Evolutionary conservation across 2,797 vertebrate genomes (phyloP).

Genomic region (Tragopan temminckii): DNA sequence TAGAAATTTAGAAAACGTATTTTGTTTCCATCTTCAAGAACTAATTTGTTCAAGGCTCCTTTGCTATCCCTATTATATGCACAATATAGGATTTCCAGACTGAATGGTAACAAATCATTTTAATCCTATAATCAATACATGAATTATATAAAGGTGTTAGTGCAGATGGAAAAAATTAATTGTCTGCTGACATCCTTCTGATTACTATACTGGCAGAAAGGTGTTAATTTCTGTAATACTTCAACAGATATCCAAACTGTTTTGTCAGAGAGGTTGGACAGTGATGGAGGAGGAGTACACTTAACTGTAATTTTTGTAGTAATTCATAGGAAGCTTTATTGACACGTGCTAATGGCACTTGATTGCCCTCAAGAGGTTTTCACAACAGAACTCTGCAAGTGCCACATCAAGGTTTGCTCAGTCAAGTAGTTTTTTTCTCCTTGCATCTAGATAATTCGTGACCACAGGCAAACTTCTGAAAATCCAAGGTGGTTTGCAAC

Average conservation of each 20-base stretch:
- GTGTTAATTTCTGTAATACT: conserved; percentile 89
- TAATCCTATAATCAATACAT: conserved; percentile 87
- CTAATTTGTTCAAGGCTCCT: background rate
- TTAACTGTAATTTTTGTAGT: conserved; percentile 83
- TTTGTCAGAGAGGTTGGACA: conserved; percentile 86
- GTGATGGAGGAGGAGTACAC: conserved; percentile 81
- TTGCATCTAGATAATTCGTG: conserved; percentile 88
- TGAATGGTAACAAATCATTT: conserved; percentile 64
- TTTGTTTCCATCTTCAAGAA: conserved; percentile 13
- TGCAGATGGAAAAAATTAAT: conserved; percentile 91
- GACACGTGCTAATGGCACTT: conserved; percentile 88
- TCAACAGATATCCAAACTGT: conserved; percentile 87
- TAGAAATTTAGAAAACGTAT: background rate
- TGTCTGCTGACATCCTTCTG: conserved; percentile 87
- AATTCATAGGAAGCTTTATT: conserved; percentile 85
- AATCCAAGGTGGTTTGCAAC: conserved; percentile 88
- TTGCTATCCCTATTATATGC: background rate
- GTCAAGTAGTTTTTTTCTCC: conserved; percentile 84
- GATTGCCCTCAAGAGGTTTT: conserved; percentile 89
- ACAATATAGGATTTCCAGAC: background rate
- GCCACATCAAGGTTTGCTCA: conserved; percentile 85
- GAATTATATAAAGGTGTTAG: conserved; percentile 88
- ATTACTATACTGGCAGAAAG: conserved; percentile 89
- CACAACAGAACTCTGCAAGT: conserved; percentile 82
- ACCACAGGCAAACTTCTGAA: conserved; percentile 86